Base-by-base conservation (phyloP, 2,888 invertebrate genomes). In the Rhingia rostrata region DNA sequence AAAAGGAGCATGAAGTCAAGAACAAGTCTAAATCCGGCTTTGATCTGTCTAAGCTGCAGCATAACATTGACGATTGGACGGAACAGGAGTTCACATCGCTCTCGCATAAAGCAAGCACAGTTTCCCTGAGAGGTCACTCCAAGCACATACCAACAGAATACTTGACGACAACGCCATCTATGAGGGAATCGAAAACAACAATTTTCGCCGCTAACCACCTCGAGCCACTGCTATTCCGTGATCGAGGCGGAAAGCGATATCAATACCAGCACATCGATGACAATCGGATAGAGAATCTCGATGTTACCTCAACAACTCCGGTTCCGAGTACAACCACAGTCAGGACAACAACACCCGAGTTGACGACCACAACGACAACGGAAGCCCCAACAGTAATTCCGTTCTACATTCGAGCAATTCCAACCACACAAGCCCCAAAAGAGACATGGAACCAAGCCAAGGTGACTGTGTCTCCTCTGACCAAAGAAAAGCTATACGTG, bases 21-120 rank as follows among this genome's bases (percentile, higher is more conserved):
- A 87, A 88, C 6, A 88, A 88, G 0, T 87, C 88, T 7, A 72
- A 86, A 30, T 58, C 30, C 6, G 51, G 94, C 0, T 95, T 95
- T 87, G 96, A 96, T 88, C 93, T 96, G 10, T 93, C 94, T 10
- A 94, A 94, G 88, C 91, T 97, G 43, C 96, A 96, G 89, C 95
- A 96, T 87, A 96, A 95, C 87, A 97, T 97, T 73, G 96, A 97
- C 87, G 95, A 95, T 85, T 97, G 97, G 97, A 97, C 96, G 0
- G 95, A 94, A 87, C 95, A 95, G 91, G 95, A 95, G 87, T 96
- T 93, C 89, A 93, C 94, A 0, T 93, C 92, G 85, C 87, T 91
- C 12, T 91, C 92, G 2, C 92, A 93, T 87, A 92, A 91, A 77
- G 92, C 92, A 4, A 93, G 93, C 51, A 93, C 92, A 0, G 93